Evolutionary conservation across 2,888 invertebrate genomes (phyloP).

Genomic region (Omphaloscelis lunosa): DNA sequence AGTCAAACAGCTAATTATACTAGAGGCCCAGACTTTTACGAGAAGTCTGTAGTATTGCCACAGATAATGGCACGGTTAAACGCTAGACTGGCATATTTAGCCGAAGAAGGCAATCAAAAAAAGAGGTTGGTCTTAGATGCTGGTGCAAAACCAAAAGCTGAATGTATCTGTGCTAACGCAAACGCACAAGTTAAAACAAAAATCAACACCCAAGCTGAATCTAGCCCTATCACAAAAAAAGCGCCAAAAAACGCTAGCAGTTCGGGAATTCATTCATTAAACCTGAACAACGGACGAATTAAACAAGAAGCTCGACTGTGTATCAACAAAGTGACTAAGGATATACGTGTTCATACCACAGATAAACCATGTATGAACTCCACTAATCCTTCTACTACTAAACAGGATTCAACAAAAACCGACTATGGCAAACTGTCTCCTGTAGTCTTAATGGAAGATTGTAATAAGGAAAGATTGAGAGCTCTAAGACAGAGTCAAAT

Average conservation of each 20-base stretch:
- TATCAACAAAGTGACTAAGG: not conserved
- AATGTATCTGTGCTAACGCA: not conserved
- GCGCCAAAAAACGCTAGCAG: not conserved
- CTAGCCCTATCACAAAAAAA: not conserved
- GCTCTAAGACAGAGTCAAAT: constrained; percentile 40
- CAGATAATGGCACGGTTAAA: constrained; percentile 71
- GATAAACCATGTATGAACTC: constrained; percentile 19
- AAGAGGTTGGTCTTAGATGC: constrained; percentile 45
- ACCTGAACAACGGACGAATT: not conserved
- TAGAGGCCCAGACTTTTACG: constrained; percentile 72
- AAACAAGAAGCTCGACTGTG: constrained; percentile 8
- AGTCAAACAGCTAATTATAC: constrained; percentile 65
- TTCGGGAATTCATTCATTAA: not conserved
- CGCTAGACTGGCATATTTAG: constrained; percentile 49
- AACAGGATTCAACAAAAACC: not conserved
- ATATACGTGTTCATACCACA: constrained; percentile 12
- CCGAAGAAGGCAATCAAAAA: constrained; percentile 23
- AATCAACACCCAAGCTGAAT: not conserved
- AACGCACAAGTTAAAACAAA: not conserved
- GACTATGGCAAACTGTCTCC: constrained; percentile 45
- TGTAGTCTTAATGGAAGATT: constrained; percentile 68
- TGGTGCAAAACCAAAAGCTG: not conserved
- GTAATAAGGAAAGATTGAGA: constrained; percentile 70
- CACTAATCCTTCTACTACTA: not conserved
- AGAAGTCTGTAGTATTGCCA: constrained; percentile 72